Evolutionary conservation across 35 echinoderm and acorn worm species (phyloP).

Genomic region (Apostichopus parvimensis): DNA sequence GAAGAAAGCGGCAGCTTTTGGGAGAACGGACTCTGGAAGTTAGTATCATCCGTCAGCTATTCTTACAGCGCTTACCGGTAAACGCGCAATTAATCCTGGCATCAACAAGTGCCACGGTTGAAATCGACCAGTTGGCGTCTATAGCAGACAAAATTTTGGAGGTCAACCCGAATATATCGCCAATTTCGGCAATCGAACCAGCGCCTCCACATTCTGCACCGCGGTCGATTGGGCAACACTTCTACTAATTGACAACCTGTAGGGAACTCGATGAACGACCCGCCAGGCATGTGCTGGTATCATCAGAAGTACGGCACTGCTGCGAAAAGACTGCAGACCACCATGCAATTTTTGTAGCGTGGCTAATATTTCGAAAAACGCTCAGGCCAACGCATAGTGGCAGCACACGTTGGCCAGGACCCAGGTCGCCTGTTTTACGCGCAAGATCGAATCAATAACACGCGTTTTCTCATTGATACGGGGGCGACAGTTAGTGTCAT

Average conservation of each 20-base stretch:
- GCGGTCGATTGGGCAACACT: background rate
- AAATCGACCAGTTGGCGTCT: background rate
- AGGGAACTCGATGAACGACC: background rate
- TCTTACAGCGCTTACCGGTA: conserved; percentile 19
- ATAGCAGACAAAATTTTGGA: conserved; percentile 6
- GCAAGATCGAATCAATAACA: too few species aligned
- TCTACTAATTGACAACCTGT: background rate
- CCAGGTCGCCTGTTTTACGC: too few species aligned
- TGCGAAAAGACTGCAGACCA: too few species aligned
- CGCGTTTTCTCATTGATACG: too few species aligned
- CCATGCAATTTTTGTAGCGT: too few species aligned
- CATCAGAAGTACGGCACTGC: too few species aligned
- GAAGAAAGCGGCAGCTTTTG: conserved; percentile 16
- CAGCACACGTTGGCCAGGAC: too few species aligned
- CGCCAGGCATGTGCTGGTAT: too few species aligned
- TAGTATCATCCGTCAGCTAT: too few species aligned
- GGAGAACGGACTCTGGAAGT: background rate
- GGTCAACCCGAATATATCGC: background rate
- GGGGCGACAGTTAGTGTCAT: too few species aligned
- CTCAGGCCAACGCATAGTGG: too few species aligned
- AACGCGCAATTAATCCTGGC: conserved; percentile 61
- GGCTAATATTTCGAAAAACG: too few species aligned
- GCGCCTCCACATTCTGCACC: background rate
- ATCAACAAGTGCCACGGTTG: background rate
- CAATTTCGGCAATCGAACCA: background rate